Evolutionary conservation across 2,888 invertebrate species (phyloP), one percentile per base, ranked within the genome.

Genomic region (Drosophila mettleri): DNA sequence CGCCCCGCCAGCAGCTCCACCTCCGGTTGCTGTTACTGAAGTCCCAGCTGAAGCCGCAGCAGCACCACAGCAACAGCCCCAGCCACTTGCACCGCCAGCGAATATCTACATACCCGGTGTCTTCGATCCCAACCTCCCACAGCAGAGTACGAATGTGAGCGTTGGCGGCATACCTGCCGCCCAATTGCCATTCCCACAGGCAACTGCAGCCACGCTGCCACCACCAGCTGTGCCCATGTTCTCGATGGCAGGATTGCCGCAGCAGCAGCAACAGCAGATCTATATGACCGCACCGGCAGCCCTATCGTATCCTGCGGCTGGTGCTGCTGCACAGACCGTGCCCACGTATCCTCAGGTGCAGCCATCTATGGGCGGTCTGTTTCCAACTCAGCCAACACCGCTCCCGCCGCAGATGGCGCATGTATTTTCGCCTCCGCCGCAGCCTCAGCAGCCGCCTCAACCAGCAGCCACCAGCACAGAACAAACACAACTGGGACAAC

Each of bases 291-390:
- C 90, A 57, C 86, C 91, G 38, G 73, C 88, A 20, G 59, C 84
- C 5, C 70, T 90, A n/a, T 90, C 90, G 24, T 90, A 90, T 75
- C 89, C 90, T 22, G 74, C 90, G 24, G 75, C 76, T 12, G 72
- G 60, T 3, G 52, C 70, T 9, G 58, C 74, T 39, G 85, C 89
- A 6, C 92, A 91, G 65, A 92, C 92, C 9, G 91, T 91, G 64
- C 88, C 91, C 16, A 91, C 92, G 31, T 92, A 92, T 81, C 92
- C 92, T n/a, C 92, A 92, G 74, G 91, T 91, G 31, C 92, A 91
- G 54, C 86, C 91, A 43, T 80, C 90, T 2, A 82, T 90, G 87
- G 89, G 85, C 12, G 90, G 88, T 7, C 67, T 88, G n/a, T 90
- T 86, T 68, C 80, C 91, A 33, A 88, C 91, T 39, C 89, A 89